Conservation (phyloP, 2,797 vertebrate species). For the Echiichthys vipera region DNA sequence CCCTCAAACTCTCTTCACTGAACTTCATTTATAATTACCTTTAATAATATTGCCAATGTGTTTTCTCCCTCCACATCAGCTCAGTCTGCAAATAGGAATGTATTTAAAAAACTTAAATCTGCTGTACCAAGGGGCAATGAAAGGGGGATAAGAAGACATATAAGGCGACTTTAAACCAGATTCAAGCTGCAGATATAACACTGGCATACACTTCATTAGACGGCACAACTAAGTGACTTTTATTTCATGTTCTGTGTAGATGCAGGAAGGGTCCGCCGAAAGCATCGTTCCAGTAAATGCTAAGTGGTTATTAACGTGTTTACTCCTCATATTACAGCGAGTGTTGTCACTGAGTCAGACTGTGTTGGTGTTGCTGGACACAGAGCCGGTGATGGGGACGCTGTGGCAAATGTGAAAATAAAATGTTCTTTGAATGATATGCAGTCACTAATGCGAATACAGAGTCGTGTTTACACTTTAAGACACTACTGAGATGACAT, state of each 20-base stretch:
- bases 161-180: slow-evolving; percentile 11
- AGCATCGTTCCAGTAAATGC: slow-evolving; percentile 31
- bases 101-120: slow-evolving; percentile 9
- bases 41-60: background rate
- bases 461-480: background rate
- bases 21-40: background rate
- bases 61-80: slow-evolving; percentile 3
- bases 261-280: slow-evolving; percentile 7
- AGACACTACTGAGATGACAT: slow-evolving; percentile 6
- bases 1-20: background rate
- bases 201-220: background rate
- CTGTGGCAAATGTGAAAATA: slow-evolving; percentile 16
- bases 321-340: background rate
- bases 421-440: slow-evolving; percentile 8
- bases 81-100: slow-evolving; percentile 12
- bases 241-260: background rate
- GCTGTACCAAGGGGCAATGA: background rate
- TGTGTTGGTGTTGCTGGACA: slow-evolving; percentile 37
- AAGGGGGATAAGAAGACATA: background rate
- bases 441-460: slow-evolving; percentile 13
- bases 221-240: background rate
- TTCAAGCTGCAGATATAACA: slow-evolving; percentile 18
- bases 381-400: slow-evolving; percentile 4
- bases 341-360: slow-evolving; percentile 36
- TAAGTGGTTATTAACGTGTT: slow-evolving; percentile 30